Evolutionary conservation across 2,113 vertebrate species (phyloP), one percentile per base, ranked within the genome.

Genomic region (Lepus americanus): DNA sequence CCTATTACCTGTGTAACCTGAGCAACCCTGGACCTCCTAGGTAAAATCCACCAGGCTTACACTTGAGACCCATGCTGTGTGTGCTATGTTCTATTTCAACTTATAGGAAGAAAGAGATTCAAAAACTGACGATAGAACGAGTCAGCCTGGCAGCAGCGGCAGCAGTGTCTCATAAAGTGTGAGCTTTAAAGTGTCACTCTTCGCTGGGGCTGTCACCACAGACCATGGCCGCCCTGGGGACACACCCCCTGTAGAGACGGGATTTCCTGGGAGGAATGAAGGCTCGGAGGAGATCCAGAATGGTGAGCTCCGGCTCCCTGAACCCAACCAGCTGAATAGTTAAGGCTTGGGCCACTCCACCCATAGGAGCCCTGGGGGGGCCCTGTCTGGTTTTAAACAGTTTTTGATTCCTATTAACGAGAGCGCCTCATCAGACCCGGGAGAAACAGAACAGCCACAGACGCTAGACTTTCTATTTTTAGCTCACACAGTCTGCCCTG

Each of bases 41-140:
- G 25, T 23, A 44, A 89, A 91, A 95, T 44, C 44, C 74, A 33
- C 9, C 14, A 3, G 53, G 74, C 63, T 44, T 27, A 29, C 22
- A 12, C 78, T 87, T 92, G 61, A 22, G 31, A 83, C 29, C 87
- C 87, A 3, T n/a, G 20, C 10, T 82, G 23, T 53, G 44, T 16
- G 25, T 19, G 64, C 8, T n/a, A 19, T 19, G 23, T 55, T 29
- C 61, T 77, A 76, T 2, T n/a, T 64, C 29, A 33, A 59, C 87
- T 92, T n/a, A 74, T 82, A 92, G 63, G 31, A 64, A 80, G 31
- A 88, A 78, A 90, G 72, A 39, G 20, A 77, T n/a, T 81, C 19
- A 73, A 63, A 92, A 87, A 55, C 29, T 0, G 12, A 53, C 31
- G 39, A 73, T 6, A 17, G 29, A 9, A 17, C 17, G 23, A 23